phyloP scores from a whole-genome alignment of 2,888 invertebrate species.

The Cerceris rybyensis region DNA sequence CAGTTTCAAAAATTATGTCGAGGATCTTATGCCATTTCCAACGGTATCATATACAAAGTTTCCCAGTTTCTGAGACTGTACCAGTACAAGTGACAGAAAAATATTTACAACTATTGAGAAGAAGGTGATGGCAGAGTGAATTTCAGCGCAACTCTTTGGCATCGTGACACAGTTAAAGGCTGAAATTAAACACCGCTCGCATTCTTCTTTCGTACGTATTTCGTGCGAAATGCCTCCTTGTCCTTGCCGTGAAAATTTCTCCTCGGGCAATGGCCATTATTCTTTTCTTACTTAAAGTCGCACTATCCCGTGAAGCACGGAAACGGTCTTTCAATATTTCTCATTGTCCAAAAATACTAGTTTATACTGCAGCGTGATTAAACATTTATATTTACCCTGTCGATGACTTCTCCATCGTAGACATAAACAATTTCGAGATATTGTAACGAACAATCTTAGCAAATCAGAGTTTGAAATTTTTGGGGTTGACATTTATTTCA shows the following conservation, averaged over 20 bases:
- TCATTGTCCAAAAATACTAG: background rate
- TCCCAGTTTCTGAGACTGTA: too few relatives aligned
- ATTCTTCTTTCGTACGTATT: conserved; percentile 28
- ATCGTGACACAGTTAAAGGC: conserved; percentile 37
- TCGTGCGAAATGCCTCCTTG: conserved; percentile 30
- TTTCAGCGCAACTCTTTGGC: conserved; percentile 26
- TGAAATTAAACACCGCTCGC: conserved; percentile 39
- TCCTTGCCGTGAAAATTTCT: conserved; percentile 29
- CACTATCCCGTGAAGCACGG: conserved; percentile 13
- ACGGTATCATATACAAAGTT: too few relatives aligned
- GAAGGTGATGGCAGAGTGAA: background rate
- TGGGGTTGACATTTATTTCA: too few relatives aligned
- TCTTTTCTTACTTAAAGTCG: conserved; percentile 39
- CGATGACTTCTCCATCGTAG: background rate
- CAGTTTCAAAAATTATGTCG: too few relatives aligned
- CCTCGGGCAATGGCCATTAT: conserved; percentile 37
- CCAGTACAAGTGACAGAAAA: too few relatives aligned
- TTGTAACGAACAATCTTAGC: too few relatives aligned
- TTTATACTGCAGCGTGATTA: background rate
- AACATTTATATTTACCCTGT: background rate
- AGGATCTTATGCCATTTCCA: too few relatives aligned
- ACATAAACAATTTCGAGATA: too few relatives aligned
- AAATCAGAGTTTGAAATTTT: too few relatives aligned
- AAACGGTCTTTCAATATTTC: background rate
- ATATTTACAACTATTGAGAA: too few relatives aligned